Evolutionary conservation across 2,113 vertebrate genomes (phyloP).

Genomic region (Petaurus breviceps): DNA sequence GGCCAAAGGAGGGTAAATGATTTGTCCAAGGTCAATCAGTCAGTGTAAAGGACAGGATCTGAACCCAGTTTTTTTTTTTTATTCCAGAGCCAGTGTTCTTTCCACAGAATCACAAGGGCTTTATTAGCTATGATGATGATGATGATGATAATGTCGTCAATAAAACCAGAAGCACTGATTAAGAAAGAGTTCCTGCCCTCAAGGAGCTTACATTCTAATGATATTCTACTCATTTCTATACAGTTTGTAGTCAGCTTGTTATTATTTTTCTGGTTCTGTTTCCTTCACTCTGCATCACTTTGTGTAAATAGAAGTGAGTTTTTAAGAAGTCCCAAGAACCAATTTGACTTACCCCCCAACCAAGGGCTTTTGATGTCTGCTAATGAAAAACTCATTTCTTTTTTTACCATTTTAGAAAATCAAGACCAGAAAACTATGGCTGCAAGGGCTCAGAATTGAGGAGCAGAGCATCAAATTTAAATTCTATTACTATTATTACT

Average conservation of each 20-base stretch:
- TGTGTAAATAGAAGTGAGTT: background rate
- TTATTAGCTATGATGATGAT: background rate
- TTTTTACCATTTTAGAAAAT: background rate
- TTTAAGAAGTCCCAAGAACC: background rate
- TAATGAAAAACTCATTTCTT: background rate
- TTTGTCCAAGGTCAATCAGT: background rate
- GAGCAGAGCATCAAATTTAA: background rate
- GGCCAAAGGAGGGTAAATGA: background rate
- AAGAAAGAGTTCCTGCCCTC: background rate
- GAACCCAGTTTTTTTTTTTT: background rate
- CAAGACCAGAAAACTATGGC: background rate
- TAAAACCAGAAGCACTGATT: background rate
- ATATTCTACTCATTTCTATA: background rate
- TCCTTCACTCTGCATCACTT: background rate
- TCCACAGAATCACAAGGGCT: background rate
- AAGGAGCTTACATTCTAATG: background rate
- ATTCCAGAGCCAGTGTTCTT: background rate
- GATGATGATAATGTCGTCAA: background rate
- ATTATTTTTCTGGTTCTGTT: background rate
- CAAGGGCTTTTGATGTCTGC: background rate
- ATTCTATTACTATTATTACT: background rate
- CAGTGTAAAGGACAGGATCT: background rate
- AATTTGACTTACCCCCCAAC: background rate
- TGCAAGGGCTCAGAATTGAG: background rate
- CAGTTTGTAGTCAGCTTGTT: background rate